These are phyloP conservation scores for Koerneria pararmatus DNA, from an alignment of 2,888 invertebrate species.

Conservation along the genomic window DNA sequence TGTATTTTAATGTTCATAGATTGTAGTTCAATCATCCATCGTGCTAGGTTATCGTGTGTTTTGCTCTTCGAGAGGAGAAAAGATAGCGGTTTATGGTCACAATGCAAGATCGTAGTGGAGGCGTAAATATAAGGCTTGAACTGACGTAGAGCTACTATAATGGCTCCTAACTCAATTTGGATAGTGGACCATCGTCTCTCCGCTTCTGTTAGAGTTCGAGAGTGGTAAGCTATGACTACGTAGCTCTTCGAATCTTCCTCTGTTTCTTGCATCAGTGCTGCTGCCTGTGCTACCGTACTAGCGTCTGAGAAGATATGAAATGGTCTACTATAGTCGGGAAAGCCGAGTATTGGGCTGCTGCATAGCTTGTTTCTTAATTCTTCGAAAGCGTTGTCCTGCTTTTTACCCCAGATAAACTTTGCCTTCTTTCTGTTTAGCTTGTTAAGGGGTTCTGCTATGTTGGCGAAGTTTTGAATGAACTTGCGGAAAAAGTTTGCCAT, in stretches of 20 bases:
- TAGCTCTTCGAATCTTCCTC: conserved; percentile 15
- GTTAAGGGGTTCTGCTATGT: conserved; percentile 27
- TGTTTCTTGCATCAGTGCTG: conserved; percentile 23
- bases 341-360: conserved; percentile 25
- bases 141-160: conserved; percentile 20
- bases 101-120: conserved; percentile 24
- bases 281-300: conserved; percentile 26
- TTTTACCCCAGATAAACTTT: conserved; percentile 24
- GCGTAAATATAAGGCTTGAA: conserved; percentile 27
- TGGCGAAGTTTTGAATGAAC: conserved; percentile 32
- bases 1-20: not conserved
- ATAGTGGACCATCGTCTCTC: conserved; percentile 14
- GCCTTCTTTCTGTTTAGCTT: conserved; percentile 28
- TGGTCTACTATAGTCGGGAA: conserved; percentile 21
- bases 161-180: conserved; percentile 25
- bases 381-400: conserved; percentile 26
- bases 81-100: conserved; percentile 26
- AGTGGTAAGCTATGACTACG: conserved; percentile 22
- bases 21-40: not conserved
- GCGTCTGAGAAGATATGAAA: conserved; percentile 30
- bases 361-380: conserved; percentile 23
- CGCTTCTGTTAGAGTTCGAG: conserved; percentile 4
- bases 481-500: conserved; percentile 31
- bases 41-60: conserved; percentile 20
- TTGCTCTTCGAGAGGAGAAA: conserved; percentile 16